Evolutionary conservation across 2,888 invertebrate species (phyloP), one percentile per base, ranked within the genome.

Genomic region (Andrena marginata): DNA sequence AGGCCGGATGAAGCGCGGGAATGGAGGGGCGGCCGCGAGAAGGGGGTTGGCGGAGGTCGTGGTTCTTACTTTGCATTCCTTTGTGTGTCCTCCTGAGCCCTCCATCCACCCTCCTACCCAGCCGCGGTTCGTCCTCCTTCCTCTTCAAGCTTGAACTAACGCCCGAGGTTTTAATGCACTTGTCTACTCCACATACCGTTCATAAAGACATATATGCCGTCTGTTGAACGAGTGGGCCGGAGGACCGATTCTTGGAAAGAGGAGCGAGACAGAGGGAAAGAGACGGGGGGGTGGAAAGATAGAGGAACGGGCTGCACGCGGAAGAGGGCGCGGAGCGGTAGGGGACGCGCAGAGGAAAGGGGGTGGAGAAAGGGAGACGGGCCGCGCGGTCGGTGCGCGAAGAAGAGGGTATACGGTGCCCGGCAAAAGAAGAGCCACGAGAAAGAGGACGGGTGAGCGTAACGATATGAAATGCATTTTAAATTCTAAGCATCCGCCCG

Each of bases 21-120:
- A 81, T 74, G 62, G 77, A 56, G 65, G 73, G 63, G 71, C 71
- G 70, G 75, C 78, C 70, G 81, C 82, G 72, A 79, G 83, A 77
- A 75, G 65, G 74, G 82, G 84, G 80, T 82, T 79, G 85, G 86
- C 62, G 77, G 86, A 81, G 85, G 82, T 84, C 85, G 89, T 89
- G 91, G 91, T 94, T 94, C 92, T 93, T 93, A 93, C 93, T 94
- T 94, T 93, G 93, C 94, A 94, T 94, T 94, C 94, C 93, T 94
- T 94, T 94, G 94, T 93, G 90, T 87, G 89, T 90, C 90, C 89
- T 92, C 90, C 90, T 92, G 89, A 82, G 87, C 89, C 90, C 89
- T 90, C 87, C 80, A 80, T 87, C 87, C 82, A 74, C 82, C 85
- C 87, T 85, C 84, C 84, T 87, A 80, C 80, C 87, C 85, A 86